Evolutionary conservation across 2,797 vertebrate species (phyloP).

Genomic region (Catostomus latipinnis): DNA sequence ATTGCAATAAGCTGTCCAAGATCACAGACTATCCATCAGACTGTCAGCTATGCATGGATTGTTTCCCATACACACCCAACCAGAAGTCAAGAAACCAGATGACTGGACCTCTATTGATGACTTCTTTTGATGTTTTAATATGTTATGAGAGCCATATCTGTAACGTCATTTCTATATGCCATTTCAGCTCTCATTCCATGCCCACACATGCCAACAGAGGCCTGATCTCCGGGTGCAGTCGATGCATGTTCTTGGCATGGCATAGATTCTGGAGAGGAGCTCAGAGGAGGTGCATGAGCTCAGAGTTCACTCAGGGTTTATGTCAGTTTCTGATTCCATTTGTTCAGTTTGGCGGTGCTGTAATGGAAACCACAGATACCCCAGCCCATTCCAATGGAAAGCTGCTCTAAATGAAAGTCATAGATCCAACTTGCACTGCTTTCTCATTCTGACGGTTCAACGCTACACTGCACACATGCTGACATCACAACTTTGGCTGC

Average conservation of each 20-base stretch:
- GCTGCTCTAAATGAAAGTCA: conserved; percentile 73
- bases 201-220: conserved; percentile 14
- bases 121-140: conserved; percentile 27
- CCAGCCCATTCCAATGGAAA: conserved; percentile 67
- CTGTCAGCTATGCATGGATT: conserved; percentile 16
- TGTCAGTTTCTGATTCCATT: conserved; percentile 63
- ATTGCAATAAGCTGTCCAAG: conserved; percentile 19
- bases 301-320: conserved; percentile 75
- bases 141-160: conserved; percentile 37
- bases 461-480: conserved; percentile 64
- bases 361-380: conserved; percentile 77
- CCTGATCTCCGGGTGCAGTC: conserved; percentile 36
- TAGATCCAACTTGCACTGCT: conserved; percentile 62
- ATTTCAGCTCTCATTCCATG: conserved; percentile 31
- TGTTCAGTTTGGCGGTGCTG: conserved; percentile 61
- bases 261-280: conserved; percentile 33
- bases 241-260: conserved; percentile 36
- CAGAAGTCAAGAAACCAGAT: conserved; percentile 31
- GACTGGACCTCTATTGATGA: conserved; percentile 42
- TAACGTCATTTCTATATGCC: conserved; percentile 46
- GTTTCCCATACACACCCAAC: conserved; percentile 31
- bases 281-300: conserved; percentile 62
- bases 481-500: conserved; percentile 58
- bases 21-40: conserved; percentile 38
- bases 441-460: conserved; percentile 64